These are phyloP conservation scores for Chaetura pelagica DNA, from an alignment of 2,113 vertebrate species.

Conservation along the genomic window DNA sequence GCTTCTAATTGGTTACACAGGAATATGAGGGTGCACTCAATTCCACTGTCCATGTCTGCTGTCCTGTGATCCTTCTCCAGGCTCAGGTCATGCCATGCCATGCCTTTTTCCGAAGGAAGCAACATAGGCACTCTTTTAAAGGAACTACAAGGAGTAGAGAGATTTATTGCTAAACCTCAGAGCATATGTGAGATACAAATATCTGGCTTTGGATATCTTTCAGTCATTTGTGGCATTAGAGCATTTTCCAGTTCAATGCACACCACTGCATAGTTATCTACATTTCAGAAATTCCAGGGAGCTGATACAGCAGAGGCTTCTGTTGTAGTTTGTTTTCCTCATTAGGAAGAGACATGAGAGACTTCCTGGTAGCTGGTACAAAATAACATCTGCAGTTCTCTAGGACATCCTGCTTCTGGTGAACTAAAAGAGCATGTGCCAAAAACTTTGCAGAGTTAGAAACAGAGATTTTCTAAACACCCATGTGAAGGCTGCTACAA, in stretches of 20 bases:
- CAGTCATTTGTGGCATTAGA: not conserved
- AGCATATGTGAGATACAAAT: accelerated
- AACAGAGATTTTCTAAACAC: not conserved
- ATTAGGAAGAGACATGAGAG: not conserved
- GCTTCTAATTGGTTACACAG: not conserved
- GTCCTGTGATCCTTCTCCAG: too few relatives aligned
- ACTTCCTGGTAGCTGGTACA: not conserved
- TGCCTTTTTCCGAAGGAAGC: not conserved
- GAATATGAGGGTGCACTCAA: not conserved
- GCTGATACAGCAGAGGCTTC: not conserved
- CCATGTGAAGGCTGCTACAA: not conserved
- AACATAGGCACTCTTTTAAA: not conserved
- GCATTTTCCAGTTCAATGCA: not conserved
- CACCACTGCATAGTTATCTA: not conserved
- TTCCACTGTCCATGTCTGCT: too few relatives aligned
- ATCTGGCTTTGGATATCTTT: not conserved
- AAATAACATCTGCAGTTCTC: not conserved
- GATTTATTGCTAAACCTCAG: not conserved
- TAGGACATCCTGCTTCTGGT: not conserved
- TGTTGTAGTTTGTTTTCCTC: not conserved
- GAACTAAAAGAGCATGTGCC: not conserved
- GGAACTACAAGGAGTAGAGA: not conserved
- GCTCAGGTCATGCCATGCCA: too few relatives aligned
- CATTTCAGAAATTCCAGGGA: not conserved
- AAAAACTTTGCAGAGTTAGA: not conserved